Evolutionary conservation across 2,113 vertebrate species (phyloP).

Genomic region (Agapornis roseicollis): DNA sequence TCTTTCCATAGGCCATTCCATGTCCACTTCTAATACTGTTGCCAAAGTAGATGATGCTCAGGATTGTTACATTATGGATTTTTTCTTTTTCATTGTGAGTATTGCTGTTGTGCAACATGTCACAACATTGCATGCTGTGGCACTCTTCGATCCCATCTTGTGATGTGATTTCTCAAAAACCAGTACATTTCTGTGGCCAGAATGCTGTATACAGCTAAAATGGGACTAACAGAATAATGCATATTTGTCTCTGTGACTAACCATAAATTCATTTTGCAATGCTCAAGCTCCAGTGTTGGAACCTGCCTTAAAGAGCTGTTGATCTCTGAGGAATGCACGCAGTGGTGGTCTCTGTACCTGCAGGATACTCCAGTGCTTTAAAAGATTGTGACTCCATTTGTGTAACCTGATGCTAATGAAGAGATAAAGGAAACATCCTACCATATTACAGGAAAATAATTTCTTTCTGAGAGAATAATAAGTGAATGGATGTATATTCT

Average conservation of each 20-base stretch:
- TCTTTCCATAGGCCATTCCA: neutral
- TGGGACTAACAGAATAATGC: neutral
- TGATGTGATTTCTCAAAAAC: neutral
- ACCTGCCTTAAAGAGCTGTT: neutral
- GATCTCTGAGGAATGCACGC: neutral
- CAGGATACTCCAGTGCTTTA: neutral
- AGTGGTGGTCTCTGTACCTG: neutral
- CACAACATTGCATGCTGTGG: neutral
- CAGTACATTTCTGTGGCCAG: neutral
- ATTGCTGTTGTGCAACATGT: neutral
- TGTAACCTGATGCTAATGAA: neutral
- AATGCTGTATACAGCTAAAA: neutral
- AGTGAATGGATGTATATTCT: neutral
- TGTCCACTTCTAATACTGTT: neutral
- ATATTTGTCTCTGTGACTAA: neutral
- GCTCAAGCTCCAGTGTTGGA: neutral
- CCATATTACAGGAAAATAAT: neutral
- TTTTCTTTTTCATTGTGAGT: neutral
- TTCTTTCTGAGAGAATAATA: neutral
- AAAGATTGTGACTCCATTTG: neutral
- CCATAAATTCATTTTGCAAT: neutral
- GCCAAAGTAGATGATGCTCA: accelerated
- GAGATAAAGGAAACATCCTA: neutral
- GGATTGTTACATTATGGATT: neutral
- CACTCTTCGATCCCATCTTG: neutral